phyloP scores from a whole-genome alignment of 2,888 invertebrate species.

The Andrena haemorrhoa region DNA sequence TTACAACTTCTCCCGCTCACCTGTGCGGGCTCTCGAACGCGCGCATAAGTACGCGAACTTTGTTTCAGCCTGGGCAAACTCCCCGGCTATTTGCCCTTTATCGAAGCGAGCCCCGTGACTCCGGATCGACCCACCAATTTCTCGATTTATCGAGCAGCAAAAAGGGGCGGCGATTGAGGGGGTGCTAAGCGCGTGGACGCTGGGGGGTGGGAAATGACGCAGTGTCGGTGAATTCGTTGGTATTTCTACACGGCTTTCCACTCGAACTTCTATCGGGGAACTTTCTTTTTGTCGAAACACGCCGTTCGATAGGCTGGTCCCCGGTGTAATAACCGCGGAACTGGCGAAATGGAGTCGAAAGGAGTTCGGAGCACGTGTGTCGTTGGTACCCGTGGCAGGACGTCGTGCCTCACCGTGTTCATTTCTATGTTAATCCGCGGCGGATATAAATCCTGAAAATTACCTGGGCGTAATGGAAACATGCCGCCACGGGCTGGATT shows the following conservation, averaged over 20 bases:
- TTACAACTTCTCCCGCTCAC: conserved; percentile 67
- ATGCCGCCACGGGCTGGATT: neutral
- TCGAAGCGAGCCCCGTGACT: conserved; percentile 26
- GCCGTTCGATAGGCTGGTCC: conserved; percentile 7
- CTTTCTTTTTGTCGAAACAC: conserved; percentile 13
- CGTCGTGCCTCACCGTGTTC: conserved; percentile 16
- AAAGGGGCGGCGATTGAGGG: neutral
- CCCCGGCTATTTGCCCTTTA: conserved; percentile 13
- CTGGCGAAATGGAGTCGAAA: conserved; percentile 9
- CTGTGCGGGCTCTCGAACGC: conserved; percentile 61
- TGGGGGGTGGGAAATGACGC: neutral
- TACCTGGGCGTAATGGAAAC: conserved; percentile 23
- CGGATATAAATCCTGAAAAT: conserved; percentile 44
- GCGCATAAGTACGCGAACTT: conserved; percentile 56
- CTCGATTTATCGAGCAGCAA: conserved; percentile 35
- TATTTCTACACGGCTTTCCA: conserved; percentile 51
- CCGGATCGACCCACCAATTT: conserved; percentile 16
- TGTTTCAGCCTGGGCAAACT: conserved; percentile 38
- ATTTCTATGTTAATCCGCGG: conserved; percentile 43
- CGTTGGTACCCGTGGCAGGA: neutral
- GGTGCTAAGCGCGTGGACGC: neutral
- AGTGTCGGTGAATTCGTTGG: conserved; percentile 22
- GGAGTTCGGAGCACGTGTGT: neutral
- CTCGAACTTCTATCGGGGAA: conserved; percentile 42
- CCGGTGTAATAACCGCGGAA: conserved; percentile 35